phyloP scores from a whole-genome alignment of 2,888 invertebrate species.

The Plagiodera versicolora region DNA sequence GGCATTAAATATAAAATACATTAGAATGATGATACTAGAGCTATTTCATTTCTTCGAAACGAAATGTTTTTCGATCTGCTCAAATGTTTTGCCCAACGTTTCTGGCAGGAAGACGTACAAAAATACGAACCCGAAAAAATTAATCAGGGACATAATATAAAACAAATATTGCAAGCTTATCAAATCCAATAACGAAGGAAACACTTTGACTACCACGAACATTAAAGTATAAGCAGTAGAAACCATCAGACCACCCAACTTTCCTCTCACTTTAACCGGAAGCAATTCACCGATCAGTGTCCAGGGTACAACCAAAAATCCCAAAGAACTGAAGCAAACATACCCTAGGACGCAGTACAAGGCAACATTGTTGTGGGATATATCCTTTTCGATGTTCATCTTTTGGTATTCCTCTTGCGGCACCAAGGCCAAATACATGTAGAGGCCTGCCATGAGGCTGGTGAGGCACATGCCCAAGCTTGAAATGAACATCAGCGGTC shows the following conservation, averaged over 20 bases:
- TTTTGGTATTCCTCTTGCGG: constrained; percentile 39
- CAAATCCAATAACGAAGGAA: constrained; percentile 54
- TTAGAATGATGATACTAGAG: neutral
- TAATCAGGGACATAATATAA: constrained; percentile 55
- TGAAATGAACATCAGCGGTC: constrained; percentile 57
- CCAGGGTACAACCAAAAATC: constrained; percentile 63
- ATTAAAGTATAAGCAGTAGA: constrained; percentile 60
- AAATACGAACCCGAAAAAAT: constrained; percentile 54
- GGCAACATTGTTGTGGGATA: constrained; percentile 50
- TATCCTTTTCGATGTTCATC: constrained; percentile 38
- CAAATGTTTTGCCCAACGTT: constrained; percentile 60
- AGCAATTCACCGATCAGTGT: constrained; percentile 60
- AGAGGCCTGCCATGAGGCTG: constrained; percentile 51
- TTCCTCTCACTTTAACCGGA: constrained; percentile 58
- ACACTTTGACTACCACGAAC: constrained; percentile 59
- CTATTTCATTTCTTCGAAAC: neutral
- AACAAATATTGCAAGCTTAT: constrained; percentile 56
- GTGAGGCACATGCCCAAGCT: constrained; percentile 59
- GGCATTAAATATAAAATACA: no score
- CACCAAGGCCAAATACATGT: constrained; percentile 39
- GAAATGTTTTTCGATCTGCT: constrained; percentile 59
- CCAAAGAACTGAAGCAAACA: constrained; percentile 59
- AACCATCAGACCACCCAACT: constrained; percentile 58
- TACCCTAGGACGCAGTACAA: constrained; percentile 57
- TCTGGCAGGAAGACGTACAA: constrained; percentile 60